phyloP scores from a whole-genome alignment of 2,888 invertebrate genomes.

The Calameuta pallipes region DNA sequence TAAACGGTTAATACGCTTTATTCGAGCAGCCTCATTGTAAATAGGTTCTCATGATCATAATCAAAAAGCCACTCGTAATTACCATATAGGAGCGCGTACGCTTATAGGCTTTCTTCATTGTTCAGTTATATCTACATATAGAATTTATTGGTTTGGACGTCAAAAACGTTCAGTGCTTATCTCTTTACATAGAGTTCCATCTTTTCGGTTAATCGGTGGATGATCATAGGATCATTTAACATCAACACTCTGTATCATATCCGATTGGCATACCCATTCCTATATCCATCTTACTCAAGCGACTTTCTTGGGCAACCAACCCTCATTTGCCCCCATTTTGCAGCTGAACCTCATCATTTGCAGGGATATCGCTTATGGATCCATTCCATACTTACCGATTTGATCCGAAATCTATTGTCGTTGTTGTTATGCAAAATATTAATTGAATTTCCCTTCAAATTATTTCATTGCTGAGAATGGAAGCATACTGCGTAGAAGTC shows the following conservation, averaged over 20 bases:
- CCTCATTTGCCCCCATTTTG: neutral
- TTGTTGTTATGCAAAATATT: neutral
- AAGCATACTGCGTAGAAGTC: neutral
- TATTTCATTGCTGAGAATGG: neutral
- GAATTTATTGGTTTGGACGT: neutral
- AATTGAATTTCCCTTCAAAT: neutral
- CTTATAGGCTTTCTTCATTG: neutral
- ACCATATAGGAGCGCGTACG: neutral
- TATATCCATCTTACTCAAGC: neutral
- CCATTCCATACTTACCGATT: neutral
- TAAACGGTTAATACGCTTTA: neutral
- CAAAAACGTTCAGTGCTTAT: neutral
- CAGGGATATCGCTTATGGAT: neutral
- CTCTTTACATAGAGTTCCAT: neutral
- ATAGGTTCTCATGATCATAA: neutral
- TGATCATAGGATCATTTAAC: neutral
- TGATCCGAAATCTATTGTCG: neutral
- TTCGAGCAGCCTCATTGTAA: neutral
- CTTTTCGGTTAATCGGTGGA: neutral
- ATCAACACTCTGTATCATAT: neutral
- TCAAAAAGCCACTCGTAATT: neutral
- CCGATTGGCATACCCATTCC: neutral
- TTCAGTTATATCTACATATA: neutral
- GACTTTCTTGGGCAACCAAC: neutral
- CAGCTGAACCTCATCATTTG: neutral